A percentile compares a stretch with the other conserved stretches of the same genome.
Evolutionary conservation across 2,797 vertebrate species (phyloP).

Genomic region (Acanthurus lineatus): DNA sequence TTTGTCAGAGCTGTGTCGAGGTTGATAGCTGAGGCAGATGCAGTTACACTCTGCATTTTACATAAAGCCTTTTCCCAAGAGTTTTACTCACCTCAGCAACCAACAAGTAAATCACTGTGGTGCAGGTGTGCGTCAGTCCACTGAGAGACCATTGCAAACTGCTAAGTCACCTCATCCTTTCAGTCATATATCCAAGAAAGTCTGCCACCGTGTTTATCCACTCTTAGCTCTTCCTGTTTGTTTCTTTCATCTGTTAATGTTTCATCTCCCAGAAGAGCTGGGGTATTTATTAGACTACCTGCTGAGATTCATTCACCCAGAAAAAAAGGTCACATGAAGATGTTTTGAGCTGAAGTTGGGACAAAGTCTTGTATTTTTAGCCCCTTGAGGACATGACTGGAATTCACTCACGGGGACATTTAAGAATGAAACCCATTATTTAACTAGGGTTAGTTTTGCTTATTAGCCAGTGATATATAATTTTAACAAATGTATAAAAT

Average conservation of each 20-base stretch:
- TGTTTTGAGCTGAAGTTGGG: conserved; percentile 45
- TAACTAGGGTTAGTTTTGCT: conserved; percentile 20
- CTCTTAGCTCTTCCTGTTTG: conserved; percentile 27
- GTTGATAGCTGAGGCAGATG: conserved; percentile 31
- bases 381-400: conserved; percentile 3
- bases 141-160: conserved; percentile 54
- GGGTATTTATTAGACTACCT: conserved; percentile 55
- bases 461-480: neutral
- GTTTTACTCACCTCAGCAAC: conserved; percentile 60
- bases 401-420: conserved; percentile 6
- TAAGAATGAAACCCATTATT: conserved; percentile 28
- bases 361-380: conserved; percentile 45
- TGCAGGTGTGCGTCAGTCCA: conserved; percentile 62
- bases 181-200: conserved; percentile 11
- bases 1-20: conserved; percentile 48
- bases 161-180: conserved; percentile 35
- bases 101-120: conserved; percentile 70
- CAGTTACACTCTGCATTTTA: conserved; percentile 42
- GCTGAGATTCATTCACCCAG: conserved; percentile 45
- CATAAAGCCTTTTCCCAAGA: conserved; percentile 46
- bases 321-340: conserved; percentile 51
- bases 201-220: conserved; percentile 10
- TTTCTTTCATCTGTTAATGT: conserved; percentile 43
- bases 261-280: conserved; percentile 38
- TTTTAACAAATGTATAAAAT: neutral